These are phyloP conservation scores for Limosa lapponica DNA, from an alignment of 2,797 vertebrate genomes.

Conservation along the genomic window DNA sequence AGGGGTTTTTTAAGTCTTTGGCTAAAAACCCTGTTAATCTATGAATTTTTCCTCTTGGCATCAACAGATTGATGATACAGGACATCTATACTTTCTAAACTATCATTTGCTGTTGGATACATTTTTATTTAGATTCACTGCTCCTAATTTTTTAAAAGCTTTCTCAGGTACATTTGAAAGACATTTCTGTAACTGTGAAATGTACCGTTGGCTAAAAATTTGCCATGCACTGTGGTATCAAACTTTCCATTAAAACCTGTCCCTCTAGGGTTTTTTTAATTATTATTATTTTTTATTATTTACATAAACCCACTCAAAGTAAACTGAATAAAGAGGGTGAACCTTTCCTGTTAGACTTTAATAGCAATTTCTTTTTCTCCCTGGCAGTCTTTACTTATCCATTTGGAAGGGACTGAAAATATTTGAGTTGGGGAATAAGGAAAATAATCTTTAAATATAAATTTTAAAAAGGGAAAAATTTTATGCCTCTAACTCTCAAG, in stretches of 20 bases:
- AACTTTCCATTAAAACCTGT: conserved; percentile 33
- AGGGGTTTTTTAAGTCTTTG: background rate
- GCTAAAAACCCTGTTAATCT: background rate
- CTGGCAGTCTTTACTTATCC: background rate
- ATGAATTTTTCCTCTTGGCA: background rate
- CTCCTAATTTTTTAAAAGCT: background rate
- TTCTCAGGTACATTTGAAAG: background rate
- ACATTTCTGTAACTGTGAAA: background rate
- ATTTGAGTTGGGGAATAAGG: background rate
- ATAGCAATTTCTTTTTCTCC: conserved; percentile 5
- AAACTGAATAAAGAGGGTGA: background rate
- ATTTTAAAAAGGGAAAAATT: background rate
- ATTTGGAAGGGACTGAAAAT: conserved; percentile 12
- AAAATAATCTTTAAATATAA: background rate
- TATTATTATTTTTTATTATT: background rate
- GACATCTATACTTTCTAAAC: background rate
- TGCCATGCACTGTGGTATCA: background rate
- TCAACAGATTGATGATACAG: background rate
- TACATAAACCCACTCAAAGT: background rate
- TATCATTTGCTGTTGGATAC: background rate
- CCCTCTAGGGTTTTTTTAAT: background rate
- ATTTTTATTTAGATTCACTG: background rate
- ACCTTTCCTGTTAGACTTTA: background rate
- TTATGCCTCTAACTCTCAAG: background rate
- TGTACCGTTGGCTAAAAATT: background rate